phyloP scores from a whole-genome alignment of 2,888 invertebrate genomes.

The Phragmatobia fuliginosa region DNA sequence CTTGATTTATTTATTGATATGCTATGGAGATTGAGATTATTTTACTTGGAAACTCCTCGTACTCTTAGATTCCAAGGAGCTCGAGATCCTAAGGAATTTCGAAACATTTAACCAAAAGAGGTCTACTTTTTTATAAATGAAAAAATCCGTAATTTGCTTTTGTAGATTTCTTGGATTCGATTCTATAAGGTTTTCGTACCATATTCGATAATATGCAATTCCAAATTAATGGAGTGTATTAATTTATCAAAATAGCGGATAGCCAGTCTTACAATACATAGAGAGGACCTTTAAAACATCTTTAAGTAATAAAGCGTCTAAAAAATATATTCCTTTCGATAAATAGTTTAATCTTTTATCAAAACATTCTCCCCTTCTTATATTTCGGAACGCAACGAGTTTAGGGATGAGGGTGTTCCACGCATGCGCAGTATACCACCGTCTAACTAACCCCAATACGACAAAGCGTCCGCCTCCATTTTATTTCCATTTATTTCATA shows the following conservation, averaged over 20 bases:
- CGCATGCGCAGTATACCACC: constrained; percentile 69
- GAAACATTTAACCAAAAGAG: too few relatives aligned
- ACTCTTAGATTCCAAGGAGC: too few relatives aligned
- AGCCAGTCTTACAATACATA: neutral
- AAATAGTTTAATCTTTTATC: constrained; percentile 4
- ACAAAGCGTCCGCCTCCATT: constrained; percentile 71
- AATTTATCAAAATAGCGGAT: neutral
- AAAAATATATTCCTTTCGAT: constrained; percentile 2
- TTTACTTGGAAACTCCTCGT: too few relatives aligned
- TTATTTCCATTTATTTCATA: constrained; percentile 73
- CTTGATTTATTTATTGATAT: too few relatives aligned
- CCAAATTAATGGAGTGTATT: neutral
- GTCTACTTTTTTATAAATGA: too few relatives aligned
- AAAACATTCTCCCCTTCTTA: constrained; percentile 28
- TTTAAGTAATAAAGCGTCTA: neutral
- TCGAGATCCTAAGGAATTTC: too few relatives aligned
- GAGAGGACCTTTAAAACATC: neutral
- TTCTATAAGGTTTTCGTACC: too few relatives aligned
- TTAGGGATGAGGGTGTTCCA: constrained; percentile 49
- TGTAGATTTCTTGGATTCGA: too few relatives aligned
- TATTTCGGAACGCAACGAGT: constrained; percentile 62
- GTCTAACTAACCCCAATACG: constrained; percentile 70
- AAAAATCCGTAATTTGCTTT: too few relatives aligned
- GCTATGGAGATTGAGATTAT: too few relatives aligned
- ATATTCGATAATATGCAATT: too few relatives aligned